phyloP scores from a whole-genome alignment of 2,797 vertebrate species.

The Megalops cyprinoides region DNA sequence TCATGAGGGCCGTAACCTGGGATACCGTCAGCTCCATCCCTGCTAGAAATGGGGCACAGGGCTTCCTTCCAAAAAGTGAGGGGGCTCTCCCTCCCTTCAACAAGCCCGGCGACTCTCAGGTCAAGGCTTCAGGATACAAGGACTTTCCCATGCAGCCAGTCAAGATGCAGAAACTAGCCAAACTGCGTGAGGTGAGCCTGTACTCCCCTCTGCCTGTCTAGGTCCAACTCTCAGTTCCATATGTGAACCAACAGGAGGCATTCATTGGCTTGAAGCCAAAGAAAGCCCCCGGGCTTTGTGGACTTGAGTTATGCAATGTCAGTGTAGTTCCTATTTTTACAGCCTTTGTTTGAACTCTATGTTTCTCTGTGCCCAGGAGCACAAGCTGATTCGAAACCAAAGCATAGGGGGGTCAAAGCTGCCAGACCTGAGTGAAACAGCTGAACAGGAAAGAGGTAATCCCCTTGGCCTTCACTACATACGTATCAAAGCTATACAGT shows the following conservation, averaged over 20 bases:
- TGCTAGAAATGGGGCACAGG: slow-evolving; percentile 73
- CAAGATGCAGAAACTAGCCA: slow-evolving; percentile 85
- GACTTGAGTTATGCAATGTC: neutral
- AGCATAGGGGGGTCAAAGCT: slow-evolving; percentile 87
- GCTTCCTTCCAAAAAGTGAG: slow-evolving; percentile 72
- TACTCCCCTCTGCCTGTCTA: too few relatives aligned
- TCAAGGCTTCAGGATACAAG: slow-evolving; percentile 81
- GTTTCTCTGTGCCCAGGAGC: slow-evolving; percentile 77
- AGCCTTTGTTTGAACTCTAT: neutral
- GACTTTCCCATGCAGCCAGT: slow-evolving; percentile 82
- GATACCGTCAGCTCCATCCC: slow-evolving; percentile 81
- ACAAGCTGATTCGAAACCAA: slow-evolving; percentile 93
- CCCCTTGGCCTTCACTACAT: slow-evolving; percentile 16
- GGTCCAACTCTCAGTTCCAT: too few relatives aligned
- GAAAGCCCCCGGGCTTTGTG: too few relatives aligned
- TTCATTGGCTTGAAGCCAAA: too few relatives aligned
- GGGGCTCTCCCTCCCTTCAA: slow-evolving; percentile 68
- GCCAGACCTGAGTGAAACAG: slow-evolving; percentile 90
- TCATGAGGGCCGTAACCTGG: slow-evolving; percentile 91
- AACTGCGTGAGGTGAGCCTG: slow-evolving; percentile 87
- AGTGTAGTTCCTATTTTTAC: neutral
- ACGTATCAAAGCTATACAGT: slow-evolving; percentile 29
- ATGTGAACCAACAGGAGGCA: too few relatives aligned
- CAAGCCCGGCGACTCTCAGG: slow-evolving; percentile 65
- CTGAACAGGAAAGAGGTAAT: slow-evolving; percentile 93